These are phyloP conservation scores for Maccullochella peelii DNA, from an alignment of 2,113 vertebrate genomes.

Conservation along the genomic window DNA sequence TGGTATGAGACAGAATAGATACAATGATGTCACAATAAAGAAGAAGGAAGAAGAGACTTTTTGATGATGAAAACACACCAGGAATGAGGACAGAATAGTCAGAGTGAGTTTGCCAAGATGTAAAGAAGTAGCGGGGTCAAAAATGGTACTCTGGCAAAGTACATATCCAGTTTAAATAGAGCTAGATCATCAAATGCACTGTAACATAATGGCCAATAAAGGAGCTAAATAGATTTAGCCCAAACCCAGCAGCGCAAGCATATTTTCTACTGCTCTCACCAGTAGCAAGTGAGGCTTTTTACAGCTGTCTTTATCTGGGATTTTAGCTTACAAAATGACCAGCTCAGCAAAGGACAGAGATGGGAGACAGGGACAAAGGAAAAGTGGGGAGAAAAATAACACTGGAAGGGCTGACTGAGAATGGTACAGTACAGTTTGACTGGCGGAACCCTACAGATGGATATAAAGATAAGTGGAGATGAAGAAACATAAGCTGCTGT, in stretches of 20 bases:
- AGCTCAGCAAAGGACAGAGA: conserved; percentile 74
- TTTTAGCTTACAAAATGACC: conserved; percentile 69
- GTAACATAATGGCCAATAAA: conserved; percentile 29
- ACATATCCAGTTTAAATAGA: conserved; percentile 21
- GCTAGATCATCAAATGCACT: conserved; percentile 50
- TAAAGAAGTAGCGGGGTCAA: conserved; percentile 10
- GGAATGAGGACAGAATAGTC: background rate
- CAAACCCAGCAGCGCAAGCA: conserved; percentile 59
- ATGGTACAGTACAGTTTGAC: conserved; percentile 1
- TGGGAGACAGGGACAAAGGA: conserved; percentile 46
- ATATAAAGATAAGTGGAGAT: conserved; percentile 21
- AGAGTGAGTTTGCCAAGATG: conserved; percentile 12
- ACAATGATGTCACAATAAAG: conserved; percentile 7
- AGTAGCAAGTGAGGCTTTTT: conserved; percentile 70
- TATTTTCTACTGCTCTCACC: conserved; percentile 62
- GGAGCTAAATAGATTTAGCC: conserved; percentile 58
- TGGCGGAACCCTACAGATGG: conserved; percentile 10
- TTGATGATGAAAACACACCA: background rate
- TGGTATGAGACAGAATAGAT: background rate
- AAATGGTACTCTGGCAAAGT: background rate
- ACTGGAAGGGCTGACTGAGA: conserved; percentile 29
- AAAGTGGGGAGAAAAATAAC: conserved; percentile 25
- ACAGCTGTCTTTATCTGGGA: conserved; percentile 69
- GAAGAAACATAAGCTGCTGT: conserved; percentile 5
- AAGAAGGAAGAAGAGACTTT: background rate